Evolutionary conservation across 2,113 vertebrate genomes (phyloP), one percentile per base, ranked within the genome.

Genomic region (Saimiri boliviensis): DNA sequence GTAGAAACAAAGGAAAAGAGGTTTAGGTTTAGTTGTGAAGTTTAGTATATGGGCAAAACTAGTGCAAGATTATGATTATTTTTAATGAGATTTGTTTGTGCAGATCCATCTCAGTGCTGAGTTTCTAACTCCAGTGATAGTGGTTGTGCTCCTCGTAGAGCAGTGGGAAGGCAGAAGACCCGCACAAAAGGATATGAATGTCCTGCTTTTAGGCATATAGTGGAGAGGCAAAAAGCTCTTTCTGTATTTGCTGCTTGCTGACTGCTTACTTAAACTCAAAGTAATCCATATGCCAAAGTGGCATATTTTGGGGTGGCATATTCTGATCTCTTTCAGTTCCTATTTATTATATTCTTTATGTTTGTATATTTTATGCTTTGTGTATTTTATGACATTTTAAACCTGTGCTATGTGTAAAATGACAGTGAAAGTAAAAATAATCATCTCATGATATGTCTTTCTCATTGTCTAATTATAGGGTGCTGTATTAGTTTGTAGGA

Each of bases 201-300:
- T 56, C 6, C 16, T 32, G 14, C 23, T 47, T 70, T 70, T 45
- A 49, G 14, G 20, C 19, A 49, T 7, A 60, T 6, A 20, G 10
- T 7, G 1, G 40, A 8, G 42, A 14, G 2, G 3, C 20, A 73
- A 9, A 56, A 9, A 12, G 1, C 9, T 20, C 10, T 42, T n/a
- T 73, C 16, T 80, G 30, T 20, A 23, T 63, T 49, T 90, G 45
- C 4, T 52, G 2, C 12, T 90, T 80, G 40, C 25, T 40, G 60
- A 63, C 11, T 80, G 4, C 1, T 52, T 17, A 52, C 13, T 70
- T 23, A 40, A 32, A 8, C 8, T 73, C 40, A 58, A 76, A 84
- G 20, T 10, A 83, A 66, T n/a, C 6, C 23, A 88, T 79, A 49
- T 8, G 56, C 7, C 30, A 6, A 32, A 21, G 32, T 58, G 17